A percentile compares a stretch with the other conserved stretches of the same genome.
phyloP scores from a whole-genome alignment of 2,888 invertebrate species.

The Eulithis prunata region DNA sequence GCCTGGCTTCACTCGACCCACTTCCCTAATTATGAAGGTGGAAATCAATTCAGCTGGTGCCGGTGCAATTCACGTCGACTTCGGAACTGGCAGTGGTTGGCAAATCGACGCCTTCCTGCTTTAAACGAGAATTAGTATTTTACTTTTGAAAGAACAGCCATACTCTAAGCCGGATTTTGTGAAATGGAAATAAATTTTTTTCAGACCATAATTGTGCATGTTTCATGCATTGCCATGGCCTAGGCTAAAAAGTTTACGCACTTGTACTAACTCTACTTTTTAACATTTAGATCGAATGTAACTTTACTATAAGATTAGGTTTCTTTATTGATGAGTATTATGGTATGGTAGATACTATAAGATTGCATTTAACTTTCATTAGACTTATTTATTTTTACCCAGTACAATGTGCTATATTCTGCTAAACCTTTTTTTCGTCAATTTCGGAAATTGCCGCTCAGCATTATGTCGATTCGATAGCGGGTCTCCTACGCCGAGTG shows the following conservation, averaged over 20 bases:
- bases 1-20: conserved; percentile 43
- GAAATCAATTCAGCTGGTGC: conserved; percentile 45
- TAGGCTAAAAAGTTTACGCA: too few relatives aligned
- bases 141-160: conserved; percentile 1
- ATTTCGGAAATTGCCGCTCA: conserved; percentile 5
- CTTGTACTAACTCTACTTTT: too few relatives aligned
- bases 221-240: too few relatives aligned
- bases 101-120: conserved; percentile 16
- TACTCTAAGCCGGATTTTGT: not conserved
- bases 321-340: too few relatives aligned
- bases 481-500: conserved; percentile 42
- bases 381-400: too few relatives aligned
- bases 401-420: too few relatives aligned
- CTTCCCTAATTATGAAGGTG: conserved; percentile 53
- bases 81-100: conserved; percentile 11
- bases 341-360: too few relatives aligned
- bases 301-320: too few relatives aligned
- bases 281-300: too few relatives aligned
- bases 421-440: too few relatives aligned
- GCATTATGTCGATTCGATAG: conserved; percentile 9
- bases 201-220: too few relatives aligned
- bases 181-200: not conserved
- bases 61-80: conserved; percentile 21
- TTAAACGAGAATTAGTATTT: not conserved
- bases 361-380: too few relatives aligned